These are phyloP conservation scores for Crotalus helleri DNA, from an alignment of 2,113 vertebrate species.

Conservation along the genomic window DNA sequence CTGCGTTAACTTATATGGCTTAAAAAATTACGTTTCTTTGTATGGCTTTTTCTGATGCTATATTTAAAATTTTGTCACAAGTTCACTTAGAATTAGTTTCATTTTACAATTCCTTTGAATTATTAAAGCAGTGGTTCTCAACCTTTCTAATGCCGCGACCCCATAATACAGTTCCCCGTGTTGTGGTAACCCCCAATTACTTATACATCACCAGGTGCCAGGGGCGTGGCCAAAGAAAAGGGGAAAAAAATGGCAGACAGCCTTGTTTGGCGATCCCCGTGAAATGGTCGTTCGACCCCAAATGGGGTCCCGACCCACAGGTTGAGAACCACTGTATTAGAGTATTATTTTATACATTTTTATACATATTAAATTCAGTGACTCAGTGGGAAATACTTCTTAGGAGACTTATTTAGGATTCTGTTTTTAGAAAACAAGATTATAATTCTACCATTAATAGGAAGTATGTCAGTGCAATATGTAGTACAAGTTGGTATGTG, in stretches of 20 bases:
- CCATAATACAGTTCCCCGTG: too few relatives aligned
- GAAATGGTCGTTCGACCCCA: too few relatives aligned
- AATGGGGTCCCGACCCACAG: too few relatives aligned
- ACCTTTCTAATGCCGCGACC: too few relatives aligned
- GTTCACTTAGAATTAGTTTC: background rate
- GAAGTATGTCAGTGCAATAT: background rate
- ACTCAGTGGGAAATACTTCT: background rate
- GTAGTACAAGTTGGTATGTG: background rate
- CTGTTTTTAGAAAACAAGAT: background rate
- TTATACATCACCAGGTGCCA: too few relatives aligned
- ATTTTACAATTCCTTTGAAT: background rate
- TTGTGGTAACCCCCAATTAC: too few relatives aligned
- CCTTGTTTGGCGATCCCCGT: too few relatives aligned
- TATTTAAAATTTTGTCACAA: background rate
- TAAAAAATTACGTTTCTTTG: background rate
- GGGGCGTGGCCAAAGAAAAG: too few relatives aligned
- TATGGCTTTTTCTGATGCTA: background rate
- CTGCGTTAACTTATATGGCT: background rate
- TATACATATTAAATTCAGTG: background rate
- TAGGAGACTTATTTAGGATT: background rate
- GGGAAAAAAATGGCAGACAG: too few relatives aligned
- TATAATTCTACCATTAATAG: background rate
- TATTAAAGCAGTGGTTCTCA: background rate
- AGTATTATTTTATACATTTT: background rate
- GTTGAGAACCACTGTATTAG: background rate